Evolutionary conservation across 1,140 invertebrate species (phyloP).

Genomic region (Plectus sambesii): DNA sequence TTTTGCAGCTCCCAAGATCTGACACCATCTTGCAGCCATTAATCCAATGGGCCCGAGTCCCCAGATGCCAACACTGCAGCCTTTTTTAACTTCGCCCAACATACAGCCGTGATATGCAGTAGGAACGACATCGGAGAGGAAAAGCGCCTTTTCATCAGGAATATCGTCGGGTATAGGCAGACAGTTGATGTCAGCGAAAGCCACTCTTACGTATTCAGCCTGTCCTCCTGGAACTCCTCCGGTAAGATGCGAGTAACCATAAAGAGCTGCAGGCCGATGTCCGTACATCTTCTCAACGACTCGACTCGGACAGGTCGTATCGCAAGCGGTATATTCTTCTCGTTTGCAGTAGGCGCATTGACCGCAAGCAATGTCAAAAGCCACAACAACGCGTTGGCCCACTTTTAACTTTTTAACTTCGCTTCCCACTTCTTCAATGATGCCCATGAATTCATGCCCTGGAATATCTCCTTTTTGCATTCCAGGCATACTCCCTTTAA

Average conservation of each 20-base stretch:
- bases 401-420: constrained; percentile 17
- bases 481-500: constrained; percentile 19
- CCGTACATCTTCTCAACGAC: constrained; percentile 18
- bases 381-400: constrained; percentile 18
- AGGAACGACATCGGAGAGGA: constrained; percentile 21
- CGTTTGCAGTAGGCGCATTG: constrained; percentile 17
- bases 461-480: constrained; percentile 20
- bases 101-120: constrained; percentile 20
- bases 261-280: constrained; percentile 12
- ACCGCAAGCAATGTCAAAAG: constrained; percentile 18
- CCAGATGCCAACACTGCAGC: constrained; percentile 20
- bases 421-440: constrained; percentile 13
- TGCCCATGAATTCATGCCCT: constrained; percentile 25
- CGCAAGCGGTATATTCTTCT: constrained; percentile 21
- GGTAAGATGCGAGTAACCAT: constrained; percentile 20
- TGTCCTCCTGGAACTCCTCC: constrained; percentile 20
- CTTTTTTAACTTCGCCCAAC: constrained; percentile 18
- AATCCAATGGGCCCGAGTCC: constrained; percentile 17
- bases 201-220: constrained; percentile 21
- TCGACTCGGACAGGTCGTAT: constrained; percentile 18
- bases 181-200: constrained; percentile 23
- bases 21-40: constrained; percentile 22
- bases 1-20: constrained; percentile 14
- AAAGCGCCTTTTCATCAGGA: constrained; percentile 22
- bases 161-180: constrained; percentile 18